Evolutionary conservation across 1,140 invertebrate species (phyloP).

Genomic region (Cydia splendana): DNA sequence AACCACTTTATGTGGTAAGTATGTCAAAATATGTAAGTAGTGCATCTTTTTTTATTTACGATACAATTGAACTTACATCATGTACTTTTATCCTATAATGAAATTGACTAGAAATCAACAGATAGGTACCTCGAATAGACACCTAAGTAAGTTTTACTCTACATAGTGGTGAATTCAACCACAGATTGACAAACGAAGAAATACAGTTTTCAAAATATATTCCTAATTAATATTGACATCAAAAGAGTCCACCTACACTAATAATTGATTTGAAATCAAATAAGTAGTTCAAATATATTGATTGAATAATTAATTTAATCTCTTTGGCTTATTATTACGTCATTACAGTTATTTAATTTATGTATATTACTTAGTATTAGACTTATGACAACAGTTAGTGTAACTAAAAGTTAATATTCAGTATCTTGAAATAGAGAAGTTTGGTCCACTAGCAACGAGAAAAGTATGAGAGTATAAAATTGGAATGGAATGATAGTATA

Average conservation of each 20-base stretch:
- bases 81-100: conserved; percentile 36
- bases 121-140: conserved; percentile 41
- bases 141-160: conserved; percentile 32
- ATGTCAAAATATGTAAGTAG: conserved; percentile 12
- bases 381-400: neutral
- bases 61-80: conserved; percentile 17
- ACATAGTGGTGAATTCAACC: conserved; percentile 13
- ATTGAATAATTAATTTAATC: conserved; percentile 37
- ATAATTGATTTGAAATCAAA: conserved; percentile 40
- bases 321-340: conserved; percentile 42
- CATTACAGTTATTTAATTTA: conserved; percentile 26
- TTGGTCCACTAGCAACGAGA: conserved; percentile 39
- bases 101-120: conserved; percentile 63
- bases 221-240: conserved; percentile 43
- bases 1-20: neutral
- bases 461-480: conserved; percentile 22
- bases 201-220: conserved; percentile 35
- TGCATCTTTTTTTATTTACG: neutral
- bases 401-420: conserved; percentile 29
- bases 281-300: conserved; percentile 36
- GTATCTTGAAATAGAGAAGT: conserved; percentile 19
- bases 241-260: conserved; percentile 36
- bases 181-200: conserved; percentile 20
- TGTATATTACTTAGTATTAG: conserved; percentile 10
- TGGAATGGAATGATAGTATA: conserved; percentile 29